Evolutionary conservation across 2,888 invertebrate species (phyloP).

Genomic region (Mesorhabditis belari): DNA sequence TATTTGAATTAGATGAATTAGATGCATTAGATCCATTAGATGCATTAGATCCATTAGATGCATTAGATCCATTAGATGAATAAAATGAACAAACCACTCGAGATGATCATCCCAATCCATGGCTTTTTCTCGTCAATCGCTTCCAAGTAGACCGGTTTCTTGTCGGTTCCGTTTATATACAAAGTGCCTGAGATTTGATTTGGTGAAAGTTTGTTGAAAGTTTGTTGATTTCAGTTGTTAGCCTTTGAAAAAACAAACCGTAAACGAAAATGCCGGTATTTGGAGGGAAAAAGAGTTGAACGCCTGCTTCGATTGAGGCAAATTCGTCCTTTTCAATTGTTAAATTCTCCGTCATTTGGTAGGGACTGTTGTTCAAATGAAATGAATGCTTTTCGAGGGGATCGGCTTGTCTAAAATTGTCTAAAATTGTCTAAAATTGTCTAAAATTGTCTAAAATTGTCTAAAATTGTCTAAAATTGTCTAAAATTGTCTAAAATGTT

Average conservation of each 20-base stretch:
- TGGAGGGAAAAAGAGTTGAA: background rate
- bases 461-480: too few species aligned
- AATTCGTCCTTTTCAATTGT: background rate
- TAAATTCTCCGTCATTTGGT: background rate
- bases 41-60: too few species aligned
- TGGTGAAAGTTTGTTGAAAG: too few species aligned
- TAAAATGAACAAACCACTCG: too few species aligned
- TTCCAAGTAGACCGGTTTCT: background rate
- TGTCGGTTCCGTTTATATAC: background rate
- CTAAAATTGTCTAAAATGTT: too few species aligned
- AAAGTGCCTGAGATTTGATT: background rate
- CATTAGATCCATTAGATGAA: too few species aligned
- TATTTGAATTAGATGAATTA: too few species aligned
- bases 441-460: too few species aligned
- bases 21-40: too few species aligned
- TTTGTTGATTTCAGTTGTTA: background rate
- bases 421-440: too few species aligned
- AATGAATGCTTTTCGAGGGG: background rate
- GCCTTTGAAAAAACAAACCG: background rate
- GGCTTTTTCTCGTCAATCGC: background rate
- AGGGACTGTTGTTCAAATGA: background rate
- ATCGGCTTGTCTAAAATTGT: background rate
- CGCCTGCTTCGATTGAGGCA: background rate
- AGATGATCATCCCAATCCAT: background rate
- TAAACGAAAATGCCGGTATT: background rate